phyloP scores from a whole-genome alignment of 2,888 invertebrate genomes.

The Heteromurus nitidus region DNA sequence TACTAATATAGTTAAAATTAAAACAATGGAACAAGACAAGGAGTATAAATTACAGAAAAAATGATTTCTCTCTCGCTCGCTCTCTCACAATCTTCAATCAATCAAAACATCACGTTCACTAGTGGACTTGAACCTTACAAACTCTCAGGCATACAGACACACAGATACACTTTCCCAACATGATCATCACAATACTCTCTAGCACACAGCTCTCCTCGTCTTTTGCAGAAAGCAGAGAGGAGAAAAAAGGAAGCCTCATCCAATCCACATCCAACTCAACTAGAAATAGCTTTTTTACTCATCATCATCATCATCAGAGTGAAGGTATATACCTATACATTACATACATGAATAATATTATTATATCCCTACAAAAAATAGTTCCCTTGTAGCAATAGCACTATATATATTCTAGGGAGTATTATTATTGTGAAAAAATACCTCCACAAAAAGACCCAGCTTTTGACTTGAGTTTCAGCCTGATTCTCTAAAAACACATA shows the following conservation, averaged over 20 bases:
- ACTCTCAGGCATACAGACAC: conserved; percentile 54
- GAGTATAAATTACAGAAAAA: conserved; percentile 56
- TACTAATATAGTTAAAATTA: conserved; percentile 12
- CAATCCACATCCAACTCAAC: conserved; percentile 19
- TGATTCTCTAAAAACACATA: not conserved
- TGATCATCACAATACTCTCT: conserved; percentile 6
- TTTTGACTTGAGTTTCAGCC: too few species aligned
- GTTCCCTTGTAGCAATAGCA: too few species aligned
- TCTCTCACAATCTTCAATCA: conserved; percentile 70
- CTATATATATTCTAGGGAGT: too few species aligned
- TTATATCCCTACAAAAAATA: not conserved
- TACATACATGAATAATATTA: not conserved
- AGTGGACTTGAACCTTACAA: conserved; percentile 68
- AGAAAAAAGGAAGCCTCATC: conserved; percentile 21
- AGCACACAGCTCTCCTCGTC: not conserved
- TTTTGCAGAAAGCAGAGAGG: conserved; percentile 13
- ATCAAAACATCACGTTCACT: conserved; percentile 71
- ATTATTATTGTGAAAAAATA: too few species aligned
- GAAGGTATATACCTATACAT: not conserved
- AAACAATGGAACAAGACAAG: conserved; percentile 46
- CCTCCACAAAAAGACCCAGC: too few species aligned
- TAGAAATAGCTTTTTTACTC: conserved; percentile 32
- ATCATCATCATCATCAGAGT: conserved; percentile 10
- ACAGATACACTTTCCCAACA: conserved; percentile 35
- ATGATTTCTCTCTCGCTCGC: conserved; percentile 51